Evolutionary conservation across 2,888 invertebrate genomes (phyloP), one percentile per base, ranked within the genome.

Genomic region (Alsophila aescularia): DNA sequence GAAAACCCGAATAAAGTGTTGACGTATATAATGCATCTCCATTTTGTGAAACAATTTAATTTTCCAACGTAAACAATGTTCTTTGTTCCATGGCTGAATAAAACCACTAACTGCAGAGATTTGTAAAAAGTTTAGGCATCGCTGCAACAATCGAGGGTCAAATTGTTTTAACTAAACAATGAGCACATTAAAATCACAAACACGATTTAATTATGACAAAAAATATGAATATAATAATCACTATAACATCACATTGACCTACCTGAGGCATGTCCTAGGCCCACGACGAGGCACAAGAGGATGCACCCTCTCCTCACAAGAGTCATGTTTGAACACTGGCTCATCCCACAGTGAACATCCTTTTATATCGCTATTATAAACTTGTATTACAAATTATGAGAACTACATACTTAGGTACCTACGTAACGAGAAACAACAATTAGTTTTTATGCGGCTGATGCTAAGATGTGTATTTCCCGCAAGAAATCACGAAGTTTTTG

Each of bases 281-380:
- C 69, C 44, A 70, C 35, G 24, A 72, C 48, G 2, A 81, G 72
- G 66, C 78, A 72, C 47, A 80, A 64, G 63, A 72, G 62, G 52
- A 77, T 60, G 62, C 77, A 69, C 70, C 68, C 60, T 59, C 73
- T 77, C 73, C 73, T 66, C 68, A 77, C 62, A 69, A 67, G 72
- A 62, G 64, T 77, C 89, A 89, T 89, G 75, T 64, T 74, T 77
- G 60, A 42, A 29, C 58, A 84, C 83, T 83, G 75, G 53, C 43
- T 37, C 58, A 59, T 53, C 39, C 52, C 60, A 49, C 60, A 57
- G 51, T 55, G 60, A 58, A 62, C 78, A 82, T 83, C 87, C 89
- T 87, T 87, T 80, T 89, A 89, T 89, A 89, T 79, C 64, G 69
- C 73, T 67, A 75, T 76, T 74, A 73, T 75, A 73, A 78, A 72